Evolutionary conservation across 2,888 invertebrate genomes (phyloP).

Genomic region (Caenorhabditis sp.): DNA sequence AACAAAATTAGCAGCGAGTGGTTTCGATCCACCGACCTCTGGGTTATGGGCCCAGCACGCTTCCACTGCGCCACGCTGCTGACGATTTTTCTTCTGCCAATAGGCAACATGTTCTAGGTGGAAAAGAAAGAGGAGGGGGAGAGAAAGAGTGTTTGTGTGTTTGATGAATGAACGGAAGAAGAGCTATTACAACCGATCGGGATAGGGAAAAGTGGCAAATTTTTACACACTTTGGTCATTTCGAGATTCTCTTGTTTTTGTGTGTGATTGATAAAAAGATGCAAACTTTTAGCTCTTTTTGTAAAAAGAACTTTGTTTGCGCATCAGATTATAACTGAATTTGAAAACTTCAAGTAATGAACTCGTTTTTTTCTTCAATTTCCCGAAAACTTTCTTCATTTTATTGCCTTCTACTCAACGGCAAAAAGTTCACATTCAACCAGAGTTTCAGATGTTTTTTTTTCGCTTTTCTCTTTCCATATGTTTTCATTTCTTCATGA

Average conservation of each 20-base stretch:
- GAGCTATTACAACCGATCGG: not conserved
- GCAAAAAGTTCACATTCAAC: not conserved
- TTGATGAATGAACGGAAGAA: not conserved
- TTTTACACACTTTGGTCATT: not conserved
- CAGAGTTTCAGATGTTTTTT: conserved; percentile 6
- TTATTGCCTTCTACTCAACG: not conserved
- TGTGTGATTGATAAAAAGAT: not conserved
- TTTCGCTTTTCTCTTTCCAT: not conserved
- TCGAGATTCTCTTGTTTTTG: not conserved
- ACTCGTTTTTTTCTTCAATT: not conserved
- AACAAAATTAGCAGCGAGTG: conserved; percentile 59
- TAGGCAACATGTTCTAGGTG: not conserved
- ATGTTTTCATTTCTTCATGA: conserved; percentile 3
- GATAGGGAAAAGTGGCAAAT: not conserved
- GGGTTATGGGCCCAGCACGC: conserved; percentile 87
- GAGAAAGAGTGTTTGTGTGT: conserved; percentile 2
- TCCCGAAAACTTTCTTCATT: not conserved
- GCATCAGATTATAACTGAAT: not conserved
- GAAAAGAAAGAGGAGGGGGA: not conserved
- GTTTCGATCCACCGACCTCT: conserved; percentile 81
- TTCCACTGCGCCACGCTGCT: conserved; percentile 71
- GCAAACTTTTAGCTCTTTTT: not conserved
- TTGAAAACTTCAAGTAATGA: not conserved
- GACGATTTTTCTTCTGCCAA: not conserved
- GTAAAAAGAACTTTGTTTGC: not conserved